Evolutionary conservation across 2,888 invertebrate species (phyloP), one percentile per base, ranked within the genome.

Genomic region (Pyrochroa serraticornis): DNA sequence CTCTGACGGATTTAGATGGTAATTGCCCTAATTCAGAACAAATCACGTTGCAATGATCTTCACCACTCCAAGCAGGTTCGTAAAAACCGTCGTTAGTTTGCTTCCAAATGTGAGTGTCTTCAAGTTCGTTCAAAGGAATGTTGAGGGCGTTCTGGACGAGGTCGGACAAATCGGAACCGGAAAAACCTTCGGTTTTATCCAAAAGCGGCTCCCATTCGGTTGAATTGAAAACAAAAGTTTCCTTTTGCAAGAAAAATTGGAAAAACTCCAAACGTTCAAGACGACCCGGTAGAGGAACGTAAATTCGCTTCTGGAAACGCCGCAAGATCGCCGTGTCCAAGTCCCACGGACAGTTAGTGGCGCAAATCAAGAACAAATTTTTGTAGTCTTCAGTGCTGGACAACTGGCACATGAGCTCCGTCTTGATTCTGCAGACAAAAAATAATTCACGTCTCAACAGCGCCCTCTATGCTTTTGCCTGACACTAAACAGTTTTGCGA

Each of bases 311-410:
- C 68, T 85, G 83, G 64, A 85, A 85, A 38, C 86, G 75, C 48
- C 85, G 68, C 50, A 85, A 67, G 64, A 85, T 84, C 1, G 85
- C 86, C 0, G 81, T 71, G 66, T 86, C 86, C 22, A 86, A 73
- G 58, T 86, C 85, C 85, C 85, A 85, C 0, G 86, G 86, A 65
- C 85, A 84, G 71, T 86, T 86, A 1, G 85, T 86, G 9, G 85
- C 85, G 66, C 83, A 82, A 14, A 85, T 73, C 9, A 85, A 68
- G 60, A 83, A 75, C 33, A 72, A 63, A 44, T 75, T 73, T n/a
- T 52, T 49, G 39, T 61, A 68, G n/a, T 72, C 63, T 59, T 75
- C 72, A 39, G 76, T 71, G 47, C 65, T 68, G 62, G 83, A 81
- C 69, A 85, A 77, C 71, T 84, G 84, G 52, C 80, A 80, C 67